Conservation (phyloP, 2,888 invertebrate species). For the Epinotia demarniana region DNA sequence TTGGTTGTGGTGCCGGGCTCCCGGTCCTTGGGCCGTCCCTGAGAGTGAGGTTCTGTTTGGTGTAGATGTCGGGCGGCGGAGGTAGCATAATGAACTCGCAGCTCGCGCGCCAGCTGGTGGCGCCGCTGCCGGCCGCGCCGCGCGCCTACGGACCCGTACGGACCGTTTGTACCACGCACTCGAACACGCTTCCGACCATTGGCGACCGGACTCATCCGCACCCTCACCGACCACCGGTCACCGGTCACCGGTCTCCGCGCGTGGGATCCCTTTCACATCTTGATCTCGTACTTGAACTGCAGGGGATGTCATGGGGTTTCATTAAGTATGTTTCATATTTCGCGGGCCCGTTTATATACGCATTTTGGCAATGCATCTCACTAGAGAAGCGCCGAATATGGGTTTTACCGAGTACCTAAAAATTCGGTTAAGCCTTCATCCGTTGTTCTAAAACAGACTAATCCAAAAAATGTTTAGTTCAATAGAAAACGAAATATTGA, state of each 20-base stretch:
- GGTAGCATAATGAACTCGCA: slow-evolving; percentile 83
- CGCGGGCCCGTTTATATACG: too few relatives aligned
- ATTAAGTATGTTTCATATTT: too few relatives aligned
- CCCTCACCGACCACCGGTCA: slow-evolving; percentile 56
- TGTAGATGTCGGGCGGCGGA: slow-evolving; percentile 73
- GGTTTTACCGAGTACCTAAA: too few relatives aligned
- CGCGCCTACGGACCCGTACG: slow-evolving; percentile 78
- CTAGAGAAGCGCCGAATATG: too few relatives aligned
- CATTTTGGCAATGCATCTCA: too few relatives aligned
- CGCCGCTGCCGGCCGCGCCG: slow-evolving; percentile 82
- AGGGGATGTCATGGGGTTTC: background rate
- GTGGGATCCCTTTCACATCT: background rate
- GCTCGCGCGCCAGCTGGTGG: slow-evolving; percentile 85
- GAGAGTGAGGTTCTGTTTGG: slow-evolving; percentile 64
- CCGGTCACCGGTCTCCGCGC: slow-evolving; percentile 10
- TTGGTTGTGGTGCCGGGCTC: background rate
- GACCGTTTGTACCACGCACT: slow-evolving; percentile 84
- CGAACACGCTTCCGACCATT: slow-evolving; percentile 81
- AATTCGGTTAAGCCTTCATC: too few relatives aligned
- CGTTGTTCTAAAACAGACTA: too few relatives aligned
- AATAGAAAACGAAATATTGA: too few relatives aligned
- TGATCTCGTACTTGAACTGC: background rate
- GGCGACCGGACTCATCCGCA: slow-evolving; percentile 70
- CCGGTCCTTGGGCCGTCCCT: background rate
- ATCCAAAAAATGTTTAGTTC: too few relatives aligned